Evolutionary conservation across 2,113 vertebrate species (phyloP), one percentile per base, ranked within the genome.

Genomic region (Ammospiza nelsoni): DNA sequence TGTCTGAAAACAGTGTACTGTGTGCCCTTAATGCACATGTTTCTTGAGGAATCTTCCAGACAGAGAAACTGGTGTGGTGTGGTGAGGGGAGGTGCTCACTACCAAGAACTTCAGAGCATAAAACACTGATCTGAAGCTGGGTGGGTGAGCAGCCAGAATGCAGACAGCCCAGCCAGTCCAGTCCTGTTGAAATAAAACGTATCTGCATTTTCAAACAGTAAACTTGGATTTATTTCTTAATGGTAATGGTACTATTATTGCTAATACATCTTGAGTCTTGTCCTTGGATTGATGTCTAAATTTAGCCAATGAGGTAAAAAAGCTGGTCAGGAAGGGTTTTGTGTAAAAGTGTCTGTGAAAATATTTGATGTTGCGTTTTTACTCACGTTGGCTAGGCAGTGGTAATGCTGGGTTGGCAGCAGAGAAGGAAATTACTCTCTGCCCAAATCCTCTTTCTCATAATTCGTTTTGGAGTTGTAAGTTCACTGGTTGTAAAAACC

Each of bases 31-130:
- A 48, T 37, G 15, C 43, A 15, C 24, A 3, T 69, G 23, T 71
- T 54, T 63, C 9, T 22, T 80, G 44, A 62, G 24, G 48, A 92
- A n/a, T 79, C 68, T 82, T 78, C 51, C 19, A 63, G 46, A 29
- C 19, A 65, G 35, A 78, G 49, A 87, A 90, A 22, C 4, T n/a
- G 25, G 5, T 73, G 11, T 90, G 63, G 49, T 78, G 54, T 59
- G 49, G 41, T 73, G 13, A 43, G 78, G 65, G 61, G 67, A 90
- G 35, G 68, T 84, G 41, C 63, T 95, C 54, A 23, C 84, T 84
- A 80, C 79, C 71, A 67, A 82, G 35, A 52, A 33, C 37, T 92
- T 96, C 74, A 95, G 91, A 95, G 89, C 78, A 37, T 59, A 95
- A 57, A 97, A 46, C 39, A 88, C 24, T 75, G 76, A 77, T 61